Conservation (phyloP, 2,888 invertebrate species). For the Agonopterix alstromeriana region DNA sequence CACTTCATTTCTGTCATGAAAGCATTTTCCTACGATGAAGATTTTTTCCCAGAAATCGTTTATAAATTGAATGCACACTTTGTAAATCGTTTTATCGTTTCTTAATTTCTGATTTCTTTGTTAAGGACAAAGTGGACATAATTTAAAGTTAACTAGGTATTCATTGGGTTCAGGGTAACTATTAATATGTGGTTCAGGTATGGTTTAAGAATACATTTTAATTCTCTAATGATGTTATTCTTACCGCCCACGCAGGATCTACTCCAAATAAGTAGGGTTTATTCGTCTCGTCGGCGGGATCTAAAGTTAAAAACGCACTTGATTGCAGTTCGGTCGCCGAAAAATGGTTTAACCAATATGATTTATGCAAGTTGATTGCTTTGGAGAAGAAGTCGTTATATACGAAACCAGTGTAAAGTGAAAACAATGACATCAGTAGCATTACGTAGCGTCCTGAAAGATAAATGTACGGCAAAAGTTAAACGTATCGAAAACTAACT, state of each 20-base stretch:
- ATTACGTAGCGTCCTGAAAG: constrained; percentile 93
- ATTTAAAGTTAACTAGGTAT: no score
- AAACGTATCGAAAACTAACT: no score
- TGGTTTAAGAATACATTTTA: no score
- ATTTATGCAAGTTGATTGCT: constrained; percentile 84
- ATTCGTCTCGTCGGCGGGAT: constrained; percentile 75
- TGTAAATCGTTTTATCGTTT: no score
- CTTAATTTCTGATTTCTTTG: no score
- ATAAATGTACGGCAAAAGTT: neutral
- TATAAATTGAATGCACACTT: no score
- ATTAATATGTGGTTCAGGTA: no score
- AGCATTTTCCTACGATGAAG: no score
- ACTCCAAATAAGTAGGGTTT: constrained; percentile 89
- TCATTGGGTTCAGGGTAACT: no score
- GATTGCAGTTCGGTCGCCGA: constrained; percentile 11
- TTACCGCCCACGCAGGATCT: constrained; percentile 82
- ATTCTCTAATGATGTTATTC: neutral
- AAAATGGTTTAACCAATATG: constrained; percentile 82
- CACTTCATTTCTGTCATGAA: no score
- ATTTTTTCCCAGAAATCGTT: no score
- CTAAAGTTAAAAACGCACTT: constrained; percentile 58
- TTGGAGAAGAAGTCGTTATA: constrained; percentile 98
- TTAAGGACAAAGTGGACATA: no score
- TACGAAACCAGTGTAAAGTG: constrained; percentile 96
- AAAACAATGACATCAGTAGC: constrained; percentile 95